Base-by-base conservation (phyloP, 1,140 invertebrate species). In the Tetragonula clypearis region DNA sequence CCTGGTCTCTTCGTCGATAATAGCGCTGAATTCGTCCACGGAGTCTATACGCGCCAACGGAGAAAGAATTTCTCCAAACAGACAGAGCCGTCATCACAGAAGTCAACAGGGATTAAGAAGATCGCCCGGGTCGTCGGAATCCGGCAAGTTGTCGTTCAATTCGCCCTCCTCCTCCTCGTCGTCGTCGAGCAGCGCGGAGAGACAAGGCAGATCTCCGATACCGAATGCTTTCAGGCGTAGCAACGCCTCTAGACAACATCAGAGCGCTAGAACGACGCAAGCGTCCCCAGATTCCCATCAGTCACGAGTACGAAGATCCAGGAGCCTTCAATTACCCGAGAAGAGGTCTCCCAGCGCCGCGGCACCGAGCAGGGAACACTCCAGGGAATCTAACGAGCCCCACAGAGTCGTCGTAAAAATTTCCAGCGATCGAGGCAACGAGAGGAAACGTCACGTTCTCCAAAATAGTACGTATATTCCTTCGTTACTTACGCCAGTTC, bases 321-420 rank as follows among this genome's bases (percentile, higher is more conserved):
- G 95, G 30, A 96, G 95, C 89, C 92, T 96, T 58, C 96, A 96
- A 87, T 91, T 96, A 23, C 96, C 96, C 0, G 96, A 96, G 87
- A 95, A 95, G 84, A 95, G 94, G 73, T 95, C 95, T 2, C 95
- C 95, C 0, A 92, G 92, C 15, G 89, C 91, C 56, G 80, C 84
- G 30, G 87, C 92, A 5, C 90, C 92, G 71, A 62, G 86, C 72
- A 86, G 93, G 71, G 93, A 94, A 68, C 92, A 92, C 65, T 92
- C 92, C 15, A 87, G 91, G 56, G 93, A 94, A 62, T 87, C 91
- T 1, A 94, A 92, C 79, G 95, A 95, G 56, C 84, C 93, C 15
- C 93, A 95, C 56, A 92, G 95, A 23, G 89, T 94, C 15, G 88
- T 94, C 56, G 92, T 94, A 9, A 95, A 95, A 82, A 93, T 95